Base-by-base conservation (phyloP, 2,113 vertebrate species). In the Brachyistius frenatus region DNA sequence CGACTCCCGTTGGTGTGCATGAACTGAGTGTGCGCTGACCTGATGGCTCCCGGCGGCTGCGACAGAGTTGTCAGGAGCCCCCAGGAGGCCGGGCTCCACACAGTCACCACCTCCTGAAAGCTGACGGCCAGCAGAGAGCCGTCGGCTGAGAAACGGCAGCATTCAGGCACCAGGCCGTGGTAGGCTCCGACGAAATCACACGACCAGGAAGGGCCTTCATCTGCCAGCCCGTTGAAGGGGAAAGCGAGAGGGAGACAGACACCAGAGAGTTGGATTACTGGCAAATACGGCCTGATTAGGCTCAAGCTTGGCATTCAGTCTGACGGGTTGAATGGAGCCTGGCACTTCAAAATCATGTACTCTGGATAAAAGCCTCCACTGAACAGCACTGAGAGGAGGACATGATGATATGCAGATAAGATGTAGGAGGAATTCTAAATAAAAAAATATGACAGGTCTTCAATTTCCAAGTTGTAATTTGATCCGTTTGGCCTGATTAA, bases 111-210 rank as follows among this genome's bases (percentile, higher is more conserved):
- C 91, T 96, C 95, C 73, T 96, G 93, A 75, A 99, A 99, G 91
- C 95, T 91, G 54, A 99, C 95, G 2, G 96, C 97, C 85, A 99
- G 88, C 83, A 99, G 80, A 66, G 98, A 99, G 11, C 97, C 96
- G 5, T 99, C 98, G 67, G 97, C 96, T 11, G 97, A 99, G 90
- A 99, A 99, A 72, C 96, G 95, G 90, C 98, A 97, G 91, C 95
- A 90, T 0, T 91, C 92, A 0, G 97, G 96, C 65, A 89, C 93
- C 81, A 98, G 96, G 84, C 93, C 88, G 88, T 96, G 98, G 73
- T 99, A 99, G 86, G 94, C 94, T 52, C 97, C 96, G 5, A 99
- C 96, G 2, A 98, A 99, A 74, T 99, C 97, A 94, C 98, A 99
- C 35, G 92, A 96, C 98, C 98, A 99, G 81, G 93, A 96, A 61